Conservation (phyloP, 2,797 vertebrate species). For the Coendou prehensilis region DNA sequence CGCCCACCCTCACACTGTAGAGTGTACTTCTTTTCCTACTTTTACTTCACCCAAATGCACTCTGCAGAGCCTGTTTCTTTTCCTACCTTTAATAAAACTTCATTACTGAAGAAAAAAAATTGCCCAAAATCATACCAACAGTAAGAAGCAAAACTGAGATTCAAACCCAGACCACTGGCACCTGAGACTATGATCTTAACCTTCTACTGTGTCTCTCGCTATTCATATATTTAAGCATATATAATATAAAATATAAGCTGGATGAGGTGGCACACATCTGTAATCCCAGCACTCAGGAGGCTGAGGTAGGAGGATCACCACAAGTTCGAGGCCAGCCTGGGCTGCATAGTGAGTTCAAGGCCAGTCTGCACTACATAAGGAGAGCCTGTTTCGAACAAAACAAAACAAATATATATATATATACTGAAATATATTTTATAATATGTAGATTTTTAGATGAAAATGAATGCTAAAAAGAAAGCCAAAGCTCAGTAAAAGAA, state of each 20-base stretch:
- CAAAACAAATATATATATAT: not conserved
- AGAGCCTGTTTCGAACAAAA: not conserved
- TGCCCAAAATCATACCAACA: not conserved
- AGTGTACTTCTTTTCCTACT: not conserved
- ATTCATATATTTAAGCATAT: not conserved
- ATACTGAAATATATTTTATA: not conserved
- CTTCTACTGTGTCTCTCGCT: not conserved
- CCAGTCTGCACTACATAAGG: not conserved
- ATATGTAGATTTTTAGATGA: not conserved
- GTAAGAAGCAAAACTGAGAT: not conserved
- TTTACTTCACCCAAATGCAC: not conserved
- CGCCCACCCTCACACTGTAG: not conserved
- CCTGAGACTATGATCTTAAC: not conserved
- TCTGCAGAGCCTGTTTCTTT: not conserved
- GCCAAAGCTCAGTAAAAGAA: not conserved
- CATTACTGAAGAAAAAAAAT: not conserved
- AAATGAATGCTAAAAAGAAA: not conserved
- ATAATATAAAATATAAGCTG: not conserved
- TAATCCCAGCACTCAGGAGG: not conserved
- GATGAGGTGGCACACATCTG: not conserved
- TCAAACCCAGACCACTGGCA: not conserved
- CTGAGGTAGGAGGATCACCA: not conserved
- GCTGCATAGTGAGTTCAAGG: not conserved
- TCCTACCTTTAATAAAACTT: not conserved
- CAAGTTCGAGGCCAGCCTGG: not conserved